A percentile compares a stretch with the other conserved stretches of the same genome.
Evolutionary conservation across 1,140 invertebrate genomes (phyloP).

Genomic region (Ostrea denselamellosa): DNA sequence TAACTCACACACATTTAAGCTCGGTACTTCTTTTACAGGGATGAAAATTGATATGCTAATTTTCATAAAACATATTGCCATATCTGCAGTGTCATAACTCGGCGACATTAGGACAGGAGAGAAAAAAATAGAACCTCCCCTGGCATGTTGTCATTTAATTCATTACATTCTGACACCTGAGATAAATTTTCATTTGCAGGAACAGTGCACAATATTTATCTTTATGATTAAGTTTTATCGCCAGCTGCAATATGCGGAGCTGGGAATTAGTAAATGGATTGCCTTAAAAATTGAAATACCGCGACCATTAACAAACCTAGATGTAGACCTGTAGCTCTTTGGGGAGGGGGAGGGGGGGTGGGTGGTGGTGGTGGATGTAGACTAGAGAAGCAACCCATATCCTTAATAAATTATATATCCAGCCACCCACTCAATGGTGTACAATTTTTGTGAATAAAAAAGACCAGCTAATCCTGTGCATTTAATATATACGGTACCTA

Average conservation of each 20-base stretch:
- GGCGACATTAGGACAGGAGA: neutral
- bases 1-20: neutral
- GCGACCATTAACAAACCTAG: too few species aligned
- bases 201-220: conserved; percentile 17
- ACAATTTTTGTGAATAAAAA: too few species aligned
- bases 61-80: neutral
- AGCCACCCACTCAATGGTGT: too few species aligned
- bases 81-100: neutral
- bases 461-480: too few species aligned
- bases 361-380: too few species aligned
- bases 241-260: neutral
- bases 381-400: too few species aligned
- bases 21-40: neutral
- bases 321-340: too few species aligned
- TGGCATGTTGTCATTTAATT: neutral
- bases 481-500: too few species aligned
- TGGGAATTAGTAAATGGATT: neutral
- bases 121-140: neutral
- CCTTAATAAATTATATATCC: too few species aligned
- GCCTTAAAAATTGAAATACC: neutral
- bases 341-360: too few species aligned
- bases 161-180: conserved; percentile 20
- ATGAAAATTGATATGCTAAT: too few species aligned
- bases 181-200: conserved; percentile 24
- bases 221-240: neutral